Conservation (phyloP, 2,888 invertebrate species). For the Monoplex corrugatus region DNA sequence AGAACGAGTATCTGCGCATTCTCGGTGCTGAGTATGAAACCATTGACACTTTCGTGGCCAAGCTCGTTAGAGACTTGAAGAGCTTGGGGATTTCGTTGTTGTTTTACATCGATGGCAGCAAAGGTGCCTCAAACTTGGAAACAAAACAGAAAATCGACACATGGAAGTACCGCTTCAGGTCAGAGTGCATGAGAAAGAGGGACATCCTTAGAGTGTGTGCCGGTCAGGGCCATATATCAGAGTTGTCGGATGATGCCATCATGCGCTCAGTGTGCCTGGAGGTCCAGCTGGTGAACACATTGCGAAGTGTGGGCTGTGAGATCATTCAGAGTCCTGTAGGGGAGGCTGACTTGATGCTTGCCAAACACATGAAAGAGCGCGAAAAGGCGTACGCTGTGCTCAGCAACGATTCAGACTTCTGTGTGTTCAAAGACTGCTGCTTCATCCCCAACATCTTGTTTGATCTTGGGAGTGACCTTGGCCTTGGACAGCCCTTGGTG, state of each 20-base stretch:
- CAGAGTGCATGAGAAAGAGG: conserved; percentile 69
- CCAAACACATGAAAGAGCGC: conserved; percentile 68
- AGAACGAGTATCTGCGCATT: conserved; percentile 72
- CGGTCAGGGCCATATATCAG: conserved; percentile 59
- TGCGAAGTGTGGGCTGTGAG: conserved; percentile 73
- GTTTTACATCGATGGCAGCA: conserved; percentile 77
- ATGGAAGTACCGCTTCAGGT: conserved; percentile 71
- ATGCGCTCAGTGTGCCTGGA: conserved; percentile 77
- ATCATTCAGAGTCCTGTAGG: conserved; percentile 68
- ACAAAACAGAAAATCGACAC: conserved; percentile 74
- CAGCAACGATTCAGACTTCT: conserved; percentile 80
- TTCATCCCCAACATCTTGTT: conserved; percentile 75
- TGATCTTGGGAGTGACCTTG: conserved; percentile 75
- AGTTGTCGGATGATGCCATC: conserved; percentile 61
- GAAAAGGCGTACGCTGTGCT: conserved; percentile 75
- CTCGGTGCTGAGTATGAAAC: conserved; percentile 77
- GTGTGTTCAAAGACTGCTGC: conserved; percentile 72
- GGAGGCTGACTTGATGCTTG: conserved; percentile 77
- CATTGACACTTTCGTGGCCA: conserved; percentile 68
- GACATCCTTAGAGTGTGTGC: conserved; percentile 66
- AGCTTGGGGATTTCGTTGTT: conserved; percentile 72
- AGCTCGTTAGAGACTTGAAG: conserved; percentile 72
- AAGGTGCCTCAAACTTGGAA: conserved; percentile 70
- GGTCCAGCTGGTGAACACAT: conserved; percentile 67
- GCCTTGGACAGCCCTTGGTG: conserved; percentile 65